phyloP scores from a whole-genome alignment of 23 tunicate genomes.

The Ciona savignyi region DNA sequence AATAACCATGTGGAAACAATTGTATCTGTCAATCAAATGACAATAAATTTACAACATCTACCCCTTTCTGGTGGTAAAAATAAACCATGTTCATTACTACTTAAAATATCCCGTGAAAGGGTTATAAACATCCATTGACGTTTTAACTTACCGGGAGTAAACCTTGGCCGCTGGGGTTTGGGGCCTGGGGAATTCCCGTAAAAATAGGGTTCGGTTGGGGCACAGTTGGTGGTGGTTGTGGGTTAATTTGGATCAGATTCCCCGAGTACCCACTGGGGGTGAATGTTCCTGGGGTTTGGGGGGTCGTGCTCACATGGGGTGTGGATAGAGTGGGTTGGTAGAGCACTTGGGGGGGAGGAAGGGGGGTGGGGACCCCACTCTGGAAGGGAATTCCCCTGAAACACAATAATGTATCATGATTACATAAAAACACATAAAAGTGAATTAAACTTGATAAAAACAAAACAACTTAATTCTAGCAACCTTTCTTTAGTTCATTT shows the following conservation, averaged over 20 bases:
- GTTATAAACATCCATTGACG: not conserved
- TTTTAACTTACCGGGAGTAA: not conserved
- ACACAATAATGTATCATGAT: not conserved
- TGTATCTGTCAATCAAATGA: no score
- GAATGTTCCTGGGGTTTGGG: constrained; percentile 23
- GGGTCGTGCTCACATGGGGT: not conserved
- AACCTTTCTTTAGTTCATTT: no score
- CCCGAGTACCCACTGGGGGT: constrained; percentile 84
- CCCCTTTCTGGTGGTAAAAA: no score
- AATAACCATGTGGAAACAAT: no score
- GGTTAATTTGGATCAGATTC: constrained; percentile 76
- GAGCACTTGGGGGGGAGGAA: not conserved
- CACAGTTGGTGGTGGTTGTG: constrained; percentile 15
- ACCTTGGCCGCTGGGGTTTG: not conserved
- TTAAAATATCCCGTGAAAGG: not conserved
- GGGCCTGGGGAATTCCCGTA: not conserved
- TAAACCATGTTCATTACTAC: not conserved
- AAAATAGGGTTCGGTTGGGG: not conserved
- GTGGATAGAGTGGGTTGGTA: not conserved
- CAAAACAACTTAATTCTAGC: no score
- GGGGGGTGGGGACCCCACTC: no score
- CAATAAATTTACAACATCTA: no score
- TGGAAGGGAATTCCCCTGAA: not conserved
- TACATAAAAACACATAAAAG: no score
- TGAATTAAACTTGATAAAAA: no score